phyloP scores from a whole-genome alignment of 2,888 invertebrate species.

The Dasypolia templi region DNA sequence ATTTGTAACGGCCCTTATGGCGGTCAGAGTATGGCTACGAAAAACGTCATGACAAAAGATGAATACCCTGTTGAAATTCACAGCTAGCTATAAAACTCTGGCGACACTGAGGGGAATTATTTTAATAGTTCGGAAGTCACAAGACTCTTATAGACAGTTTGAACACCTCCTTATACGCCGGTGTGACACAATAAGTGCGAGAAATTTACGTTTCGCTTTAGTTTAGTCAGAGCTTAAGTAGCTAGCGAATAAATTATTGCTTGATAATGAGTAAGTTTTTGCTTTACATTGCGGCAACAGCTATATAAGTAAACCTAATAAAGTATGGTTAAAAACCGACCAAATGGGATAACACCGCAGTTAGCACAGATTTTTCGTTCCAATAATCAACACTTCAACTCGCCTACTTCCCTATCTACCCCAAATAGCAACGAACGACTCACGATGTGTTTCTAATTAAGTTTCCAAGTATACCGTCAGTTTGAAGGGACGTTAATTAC shows the following conservation, averaged over 20 bases:
- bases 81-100: background rate
- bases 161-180: too few relatives aligned
- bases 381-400: conserved; percentile 3
- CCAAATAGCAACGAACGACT: conserved; percentile 9
- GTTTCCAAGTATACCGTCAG: conserved; percentile 52
- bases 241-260: background rate
- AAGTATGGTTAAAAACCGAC: background rate
- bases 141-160: too few relatives aligned
- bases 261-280: background rate
- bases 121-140: too few relatives aligned
- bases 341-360: background rate
- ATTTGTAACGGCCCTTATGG: too few relatives aligned
- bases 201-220: background rate
- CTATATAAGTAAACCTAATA: background rate
- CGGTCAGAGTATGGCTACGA: background rate
- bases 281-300: background rate
- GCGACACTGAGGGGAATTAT: background rate
- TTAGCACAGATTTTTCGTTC: conserved; percentile 2
- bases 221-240: background rate
- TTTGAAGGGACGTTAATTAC: conserved; percentile 57
- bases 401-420: background rate
- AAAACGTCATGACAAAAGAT: too few relatives aligned
- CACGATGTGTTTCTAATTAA: conserved; percentile 56
- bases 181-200: too few relatives aligned
- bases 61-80: too few relatives aligned